A percentile compares a stretch with the other conserved stretches of the same genome.
These are phyloP conservation scores for Chunga burmeisteri DNA, from an alignment of 2,113 vertebrate species.

Conservation along the genomic window DNA sequence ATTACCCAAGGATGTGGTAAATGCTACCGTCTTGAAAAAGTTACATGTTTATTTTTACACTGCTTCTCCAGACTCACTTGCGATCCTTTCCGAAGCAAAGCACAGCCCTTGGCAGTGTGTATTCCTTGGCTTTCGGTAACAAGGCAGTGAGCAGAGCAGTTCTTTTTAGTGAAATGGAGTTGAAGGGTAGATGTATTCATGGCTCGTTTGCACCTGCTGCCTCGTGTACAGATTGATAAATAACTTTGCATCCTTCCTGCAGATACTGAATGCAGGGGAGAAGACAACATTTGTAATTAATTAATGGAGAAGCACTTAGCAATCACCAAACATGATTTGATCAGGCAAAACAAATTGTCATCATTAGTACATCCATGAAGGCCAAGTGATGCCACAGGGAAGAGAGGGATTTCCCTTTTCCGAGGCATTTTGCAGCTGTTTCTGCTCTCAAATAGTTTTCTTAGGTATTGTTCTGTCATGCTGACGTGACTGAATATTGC, in stretches of 20 bases:
- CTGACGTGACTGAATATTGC: not conserved
- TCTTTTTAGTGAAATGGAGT: not conserved
- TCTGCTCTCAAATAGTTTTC: not conserved
- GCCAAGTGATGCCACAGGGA: not conserved
- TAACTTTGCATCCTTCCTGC: not conserved
- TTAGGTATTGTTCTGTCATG: not conserved
- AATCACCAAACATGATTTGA: not conserved
- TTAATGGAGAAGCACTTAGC: not conserved
- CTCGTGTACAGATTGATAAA: not conserved
- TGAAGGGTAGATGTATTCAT: not conserved
- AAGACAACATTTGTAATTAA: not conserved
- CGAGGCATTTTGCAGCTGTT: not conserved
- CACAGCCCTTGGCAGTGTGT: not conserved
- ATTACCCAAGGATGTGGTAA: not conserved
- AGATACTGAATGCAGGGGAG: not conserved
- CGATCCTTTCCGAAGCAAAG: not conserved
- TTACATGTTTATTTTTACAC: not conserved
- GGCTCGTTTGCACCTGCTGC: not conserved
- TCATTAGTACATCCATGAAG: not conserved
- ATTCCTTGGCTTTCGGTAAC: fast-evolving
- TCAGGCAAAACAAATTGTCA: not conserved
- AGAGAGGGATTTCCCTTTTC: not conserved
- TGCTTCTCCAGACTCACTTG: not conserved
- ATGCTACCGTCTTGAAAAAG: not conserved
- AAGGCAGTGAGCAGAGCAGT: not conserved